Conservation (phyloP, 1,140 invertebrate genomes). For the Lepidurus couesii region DNA sequence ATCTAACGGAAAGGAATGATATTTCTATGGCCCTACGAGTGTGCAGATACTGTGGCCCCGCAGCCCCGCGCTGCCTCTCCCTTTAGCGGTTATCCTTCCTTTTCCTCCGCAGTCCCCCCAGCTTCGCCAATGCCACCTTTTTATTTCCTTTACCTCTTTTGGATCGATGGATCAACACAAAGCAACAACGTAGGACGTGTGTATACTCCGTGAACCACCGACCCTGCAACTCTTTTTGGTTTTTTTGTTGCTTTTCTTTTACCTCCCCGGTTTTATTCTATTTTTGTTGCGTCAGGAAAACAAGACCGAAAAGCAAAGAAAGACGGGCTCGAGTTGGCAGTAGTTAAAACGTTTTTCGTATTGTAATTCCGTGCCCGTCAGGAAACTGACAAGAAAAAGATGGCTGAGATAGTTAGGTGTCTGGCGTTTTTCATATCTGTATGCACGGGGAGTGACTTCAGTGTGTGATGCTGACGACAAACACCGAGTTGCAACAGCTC, state of each 20-base stretch:
- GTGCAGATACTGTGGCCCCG: background rate
- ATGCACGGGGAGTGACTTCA: background rate
- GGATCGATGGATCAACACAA: constrained; percentile 21
- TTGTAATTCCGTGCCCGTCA: background rate
- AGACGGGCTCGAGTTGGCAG: background rate
- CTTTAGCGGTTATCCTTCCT: constrained; percentile 11
- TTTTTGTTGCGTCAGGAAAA: too few relatives aligned
- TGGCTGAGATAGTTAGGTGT: background rate
- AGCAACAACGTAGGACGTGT: constrained; percentile 18
- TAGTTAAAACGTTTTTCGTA: background rate
- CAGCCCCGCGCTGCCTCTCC: background rate
- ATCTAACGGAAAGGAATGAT: constrained; percentile 11
- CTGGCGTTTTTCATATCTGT: background rate
- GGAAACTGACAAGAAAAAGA: background rate
- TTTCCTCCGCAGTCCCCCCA: background rate
- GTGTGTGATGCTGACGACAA: constrained; percentile 8
- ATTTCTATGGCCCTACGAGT: constrained; percentile 5
- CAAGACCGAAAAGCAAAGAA: background rate
- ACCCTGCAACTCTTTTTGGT: background rate
- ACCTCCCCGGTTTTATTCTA: background rate
- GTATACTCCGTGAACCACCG: constrained; percentile 7
- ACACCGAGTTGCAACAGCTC: background rate
- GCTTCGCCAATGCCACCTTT: constrained; percentile 17
- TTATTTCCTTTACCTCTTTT: constrained; percentile 20
- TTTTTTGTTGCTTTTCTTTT: background rate